Evolutionary conservation across 2,888 invertebrate species (phyloP).

Genomic region (Plagodis dolabraria): DNA sequence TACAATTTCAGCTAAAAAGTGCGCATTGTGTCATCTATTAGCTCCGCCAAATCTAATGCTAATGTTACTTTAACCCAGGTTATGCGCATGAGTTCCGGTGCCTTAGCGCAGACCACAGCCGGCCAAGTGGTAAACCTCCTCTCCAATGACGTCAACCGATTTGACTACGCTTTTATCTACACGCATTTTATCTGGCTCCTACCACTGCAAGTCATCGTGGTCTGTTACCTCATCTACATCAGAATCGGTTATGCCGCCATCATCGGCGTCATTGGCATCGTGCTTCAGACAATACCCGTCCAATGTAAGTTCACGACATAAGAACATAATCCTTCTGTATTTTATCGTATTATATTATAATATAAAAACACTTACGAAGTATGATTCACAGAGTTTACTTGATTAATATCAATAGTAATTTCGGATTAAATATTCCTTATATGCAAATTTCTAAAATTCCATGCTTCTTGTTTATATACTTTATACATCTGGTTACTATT

Average conservation of each 20-base stretch:
- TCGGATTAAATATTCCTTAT: too few species aligned
- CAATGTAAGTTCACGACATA: constrained; percentile 86
- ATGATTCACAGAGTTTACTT: too few species aligned
- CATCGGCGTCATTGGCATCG: constrained; percentile 91
- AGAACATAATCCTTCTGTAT: too few species aligned
- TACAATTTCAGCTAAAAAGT: constrained; percentile 20
- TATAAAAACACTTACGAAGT: too few species aligned
- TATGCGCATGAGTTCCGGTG: constrained; percentile 90
- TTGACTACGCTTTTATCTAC: constrained; percentile 93
- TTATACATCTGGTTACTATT: too few species aligned
- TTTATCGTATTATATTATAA: too few species aligned
- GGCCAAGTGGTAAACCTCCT: constrained; percentile 97
- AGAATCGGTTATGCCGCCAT: constrained; percentile 90
- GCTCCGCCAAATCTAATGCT: constrained; percentile 1
- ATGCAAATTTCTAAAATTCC: too few species aligned
- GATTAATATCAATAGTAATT: too few species aligned
- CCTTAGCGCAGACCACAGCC: constrained; percentile 93
- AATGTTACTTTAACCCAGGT: constrained; percentile 59
- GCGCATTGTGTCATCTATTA: not conserved
- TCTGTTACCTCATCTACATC: constrained; percentile 91
- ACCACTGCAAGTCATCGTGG: constrained; percentile 87
- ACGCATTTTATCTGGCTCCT: constrained; percentile 95
- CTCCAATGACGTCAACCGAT: constrained; percentile 96
- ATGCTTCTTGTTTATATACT: too few species aligned
- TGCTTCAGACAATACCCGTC: constrained; percentile 92